Evolutionary conservation across 2,888 invertebrate species (phyloP).

Genomic region (Malthinus flaveolus): DNA sequence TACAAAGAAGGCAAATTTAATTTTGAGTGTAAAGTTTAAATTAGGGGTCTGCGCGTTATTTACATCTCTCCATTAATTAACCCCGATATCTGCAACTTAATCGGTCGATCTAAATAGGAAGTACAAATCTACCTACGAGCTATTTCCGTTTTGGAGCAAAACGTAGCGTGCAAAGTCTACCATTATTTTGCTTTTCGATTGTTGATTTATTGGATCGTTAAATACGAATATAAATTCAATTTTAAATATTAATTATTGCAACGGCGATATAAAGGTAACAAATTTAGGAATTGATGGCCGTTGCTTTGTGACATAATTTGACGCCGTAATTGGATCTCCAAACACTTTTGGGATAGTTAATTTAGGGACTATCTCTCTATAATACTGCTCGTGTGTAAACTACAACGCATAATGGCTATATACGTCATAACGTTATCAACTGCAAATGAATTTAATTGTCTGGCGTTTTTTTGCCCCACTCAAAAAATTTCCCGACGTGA

Average conservation of each 20-base stretch:
- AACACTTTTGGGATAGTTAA: conserved; percentile 25
- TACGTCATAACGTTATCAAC: no score
- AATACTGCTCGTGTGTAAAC: no score
- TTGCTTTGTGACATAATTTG: conserved; percentile 21
- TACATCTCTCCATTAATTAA: conserved; percentile 9
- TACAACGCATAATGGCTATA: no score
- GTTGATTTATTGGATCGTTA: conserved; percentile 18
- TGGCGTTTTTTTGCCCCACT: no score
- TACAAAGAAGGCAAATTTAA: neutral
- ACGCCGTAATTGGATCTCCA: conserved; percentile 20
- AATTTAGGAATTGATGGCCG: conserved; percentile 26
- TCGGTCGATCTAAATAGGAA: conserved; percentile 14
- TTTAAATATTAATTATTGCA: conserved; percentile 27
- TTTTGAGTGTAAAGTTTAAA: neutral
- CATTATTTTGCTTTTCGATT: conserved; percentile 2
- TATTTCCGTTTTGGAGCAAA: conserved; percentile 10
- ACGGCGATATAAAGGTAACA: conserved; percentile 26
- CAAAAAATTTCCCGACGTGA: no score
- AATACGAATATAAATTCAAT: conserved; percentile 21
- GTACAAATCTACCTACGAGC: conserved; percentile 16
- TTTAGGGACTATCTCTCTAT: conserved; percentile 9
- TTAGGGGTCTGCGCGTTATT: conserved; percentile 8
- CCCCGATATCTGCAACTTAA: conserved; percentile 8
- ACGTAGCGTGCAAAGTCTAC: conserved; percentile 3
- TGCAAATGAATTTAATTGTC: no score